phyloP scores from a whole-genome alignment of 1,140 invertebrate species.

The Mya arenaria region DNA sequence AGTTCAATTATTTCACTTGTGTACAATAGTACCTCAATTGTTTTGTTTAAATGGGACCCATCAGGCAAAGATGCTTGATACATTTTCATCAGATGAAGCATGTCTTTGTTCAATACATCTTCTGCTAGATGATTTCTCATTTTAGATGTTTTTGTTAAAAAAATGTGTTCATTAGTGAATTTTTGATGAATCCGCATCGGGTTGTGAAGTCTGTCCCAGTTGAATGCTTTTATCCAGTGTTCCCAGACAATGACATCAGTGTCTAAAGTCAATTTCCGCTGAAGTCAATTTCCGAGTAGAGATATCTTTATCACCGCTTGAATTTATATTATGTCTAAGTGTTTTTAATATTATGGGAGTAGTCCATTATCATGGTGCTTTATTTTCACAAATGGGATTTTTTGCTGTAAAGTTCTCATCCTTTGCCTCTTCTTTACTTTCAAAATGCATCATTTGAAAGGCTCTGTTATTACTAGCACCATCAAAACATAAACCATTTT shows the following conservation, averaged over 20 bases:
- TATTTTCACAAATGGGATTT: neutral
- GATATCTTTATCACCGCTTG: conserved; percentile 18
- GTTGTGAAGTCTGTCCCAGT: conserved; percentile 45
- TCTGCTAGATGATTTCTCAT: conserved; percentile 60
- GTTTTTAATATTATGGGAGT: conserved; percentile 56
- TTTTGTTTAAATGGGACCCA: conserved; percentile 11
- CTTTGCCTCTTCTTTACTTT: conserved; percentile 5
- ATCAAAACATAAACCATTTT: conserved; percentile 17
- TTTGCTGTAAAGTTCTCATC: neutral
- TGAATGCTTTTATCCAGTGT: conserved; percentile 33
- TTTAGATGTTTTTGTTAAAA: conserved; percentile 26
- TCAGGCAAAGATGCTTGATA: neutral
- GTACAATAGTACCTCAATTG: conserved; percentile 1
- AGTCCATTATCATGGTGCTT: conserved; percentile 34
- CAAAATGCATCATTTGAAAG: conserved; percentile 6
- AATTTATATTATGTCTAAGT: conserved; percentile 42
- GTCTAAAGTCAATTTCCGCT: conserved; percentile 15
- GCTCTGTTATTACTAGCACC: neutral
- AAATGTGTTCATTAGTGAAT: conserved; percentile 54
- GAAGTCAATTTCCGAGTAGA: too few species aligned
- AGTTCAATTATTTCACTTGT: conserved; percentile 13
- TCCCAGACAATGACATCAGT: conserved; percentile 42
- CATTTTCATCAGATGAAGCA: conserved; percentile 4
- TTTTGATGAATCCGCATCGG: conserved; percentile 47
- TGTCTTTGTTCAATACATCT: conserved; percentile 31